Conservation (phyloP, 53 echinoderm and acorn worm genomes). For the Zoroaster sp. region DNA sequence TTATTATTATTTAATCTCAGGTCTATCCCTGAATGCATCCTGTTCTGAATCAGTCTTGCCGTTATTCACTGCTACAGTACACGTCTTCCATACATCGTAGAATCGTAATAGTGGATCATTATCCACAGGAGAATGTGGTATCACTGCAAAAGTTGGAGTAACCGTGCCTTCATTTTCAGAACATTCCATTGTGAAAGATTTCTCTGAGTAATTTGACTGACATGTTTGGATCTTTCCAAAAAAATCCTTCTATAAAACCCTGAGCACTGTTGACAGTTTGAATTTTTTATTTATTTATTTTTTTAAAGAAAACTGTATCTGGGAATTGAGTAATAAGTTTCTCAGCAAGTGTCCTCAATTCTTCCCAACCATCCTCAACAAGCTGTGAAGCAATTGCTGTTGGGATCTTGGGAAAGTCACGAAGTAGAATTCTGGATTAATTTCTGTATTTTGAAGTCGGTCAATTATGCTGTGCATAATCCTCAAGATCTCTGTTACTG, state of each 20-base stretch:
- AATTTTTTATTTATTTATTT: conserved; percentile 42
- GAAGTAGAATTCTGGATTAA: conserved; percentile 69
- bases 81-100: conserved; percentile 50
- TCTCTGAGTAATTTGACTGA: background rate
- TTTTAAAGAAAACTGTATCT: conserved; percentile 62
- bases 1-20: too few relatives aligned
- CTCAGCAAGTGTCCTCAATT: conserved; percentile 55
- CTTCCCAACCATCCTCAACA: conserved; percentile 52
- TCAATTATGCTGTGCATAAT: conserved; percentile 52
- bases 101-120: conserved; percentile 48
- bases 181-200: conserved; percentile 14
- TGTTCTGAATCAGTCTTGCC: conserved; percentile 19
- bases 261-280: conserved; percentile 71
- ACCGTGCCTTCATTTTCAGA: background rate
- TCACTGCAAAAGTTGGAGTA: conserved; percentile 8
- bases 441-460: conserved; percentile 44
- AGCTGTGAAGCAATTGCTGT: conserved; percentile 56
- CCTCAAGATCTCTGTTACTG: conserved; percentile 58
- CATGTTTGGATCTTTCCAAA: conserved; percentile 6
- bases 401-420: conserved; percentile 35
- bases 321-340: conserved; percentile 51
- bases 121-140: conserved; percentile 20
- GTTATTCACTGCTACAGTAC: conserved; percentile 16
- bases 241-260: conserved; percentile 68
- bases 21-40: conserved; percentile 10